phyloP scores from a whole-genome alignment of 2,113 vertebrate genomes.

The Dunckerocampus dactyliophorus region DNA sequence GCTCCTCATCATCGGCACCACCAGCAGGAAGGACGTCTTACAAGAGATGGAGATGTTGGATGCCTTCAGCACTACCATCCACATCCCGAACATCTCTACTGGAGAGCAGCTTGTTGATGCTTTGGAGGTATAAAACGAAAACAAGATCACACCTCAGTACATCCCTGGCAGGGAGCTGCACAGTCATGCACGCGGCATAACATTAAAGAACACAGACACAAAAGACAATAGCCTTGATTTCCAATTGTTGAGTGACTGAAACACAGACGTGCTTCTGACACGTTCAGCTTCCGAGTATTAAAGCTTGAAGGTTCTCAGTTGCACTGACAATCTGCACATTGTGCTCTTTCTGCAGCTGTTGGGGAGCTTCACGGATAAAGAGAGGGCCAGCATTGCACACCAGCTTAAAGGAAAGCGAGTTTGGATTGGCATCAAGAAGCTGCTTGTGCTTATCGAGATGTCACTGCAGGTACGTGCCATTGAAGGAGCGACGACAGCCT shows the following conservation, averaged over 20 bases:
- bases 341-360: constrained; percentile 75
- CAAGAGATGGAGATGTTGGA: constrained; percentile 99
- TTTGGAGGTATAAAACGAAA: constrained; percentile 73
- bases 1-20: constrained; percentile 96
- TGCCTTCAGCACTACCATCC: constrained; percentile 95
- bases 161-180: not conserved
- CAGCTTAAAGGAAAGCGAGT: constrained; percentile 88
- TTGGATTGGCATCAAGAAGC: constrained; percentile 98
- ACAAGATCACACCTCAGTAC: not conserved
- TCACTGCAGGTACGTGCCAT: constrained; percentile 82
- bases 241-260: too few species aligned
- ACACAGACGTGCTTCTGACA: not conserved
- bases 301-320: not conserved
- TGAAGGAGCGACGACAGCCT: too few species aligned
- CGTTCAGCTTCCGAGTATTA: not conserved
- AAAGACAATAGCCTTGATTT: not conserved
- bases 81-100: constrained; percentile 89
- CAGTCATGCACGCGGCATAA: not conserved
- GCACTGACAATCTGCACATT: not conserved
- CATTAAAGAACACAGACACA: not conserved
- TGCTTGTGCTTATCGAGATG: constrained; percentile 98
- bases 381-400: constrained; percentile 84
- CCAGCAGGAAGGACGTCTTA: constrained; percentile 94
- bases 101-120: constrained; percentile 93
- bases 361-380: constrained; percentile 92